Conservation (phyloP, 2,888 invertebrate genomes). For the Drosophila anomalata region DNA sequence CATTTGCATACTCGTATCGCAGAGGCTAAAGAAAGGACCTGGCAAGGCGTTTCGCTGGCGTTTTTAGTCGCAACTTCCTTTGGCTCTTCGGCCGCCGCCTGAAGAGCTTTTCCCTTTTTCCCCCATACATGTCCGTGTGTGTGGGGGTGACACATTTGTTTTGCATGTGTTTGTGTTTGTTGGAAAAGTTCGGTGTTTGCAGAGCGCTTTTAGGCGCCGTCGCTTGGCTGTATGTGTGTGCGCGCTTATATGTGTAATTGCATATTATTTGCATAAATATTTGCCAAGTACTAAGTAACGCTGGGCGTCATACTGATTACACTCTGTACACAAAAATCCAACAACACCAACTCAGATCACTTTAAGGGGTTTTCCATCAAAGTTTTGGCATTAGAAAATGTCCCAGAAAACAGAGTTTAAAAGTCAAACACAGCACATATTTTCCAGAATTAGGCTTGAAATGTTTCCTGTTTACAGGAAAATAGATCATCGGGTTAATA, state of each 20-base stretch:
- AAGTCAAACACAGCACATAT: not conserved
- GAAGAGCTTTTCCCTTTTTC: conserved; percentile 37
- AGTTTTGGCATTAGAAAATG: conserved; percentile 53
- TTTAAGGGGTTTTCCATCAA: conserved; percentile 49
- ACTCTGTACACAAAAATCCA: not conserved
- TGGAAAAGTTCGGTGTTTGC: conserved; percentile 62
- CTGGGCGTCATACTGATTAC: conserved; percentile 45
- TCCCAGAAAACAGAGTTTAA: conserved; percentile 24
- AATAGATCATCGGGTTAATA: not conserved
- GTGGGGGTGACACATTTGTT: conserved; percentile 50
- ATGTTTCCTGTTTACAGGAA: not conserved
- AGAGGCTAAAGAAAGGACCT: not conserved
- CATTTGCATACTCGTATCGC: conserved; percentile 54
- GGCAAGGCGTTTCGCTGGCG: conserved; percentile 31
- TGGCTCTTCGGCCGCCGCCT: conserved; percentile 39
- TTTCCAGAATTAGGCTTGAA: not conserved
- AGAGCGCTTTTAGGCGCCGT: conserved; percentile 66
- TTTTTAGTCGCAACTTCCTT: conserved; percentile 47
- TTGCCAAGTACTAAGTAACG: conserved; percentile 52
- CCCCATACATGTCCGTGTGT: conserved; percentile 1
- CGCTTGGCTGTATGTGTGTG: conserved; percentile 23
- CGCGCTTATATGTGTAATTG: conserved; percentile 58
- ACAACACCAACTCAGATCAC: conserved; percentile 32
- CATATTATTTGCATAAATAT: conserved; percentile 75
- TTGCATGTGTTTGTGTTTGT: conserved; percentile 49